Evolutionary conservation across 1,140 invertebrate genomes (phyloP).

Genomic region (Hirudo medicinalis): DNA sequence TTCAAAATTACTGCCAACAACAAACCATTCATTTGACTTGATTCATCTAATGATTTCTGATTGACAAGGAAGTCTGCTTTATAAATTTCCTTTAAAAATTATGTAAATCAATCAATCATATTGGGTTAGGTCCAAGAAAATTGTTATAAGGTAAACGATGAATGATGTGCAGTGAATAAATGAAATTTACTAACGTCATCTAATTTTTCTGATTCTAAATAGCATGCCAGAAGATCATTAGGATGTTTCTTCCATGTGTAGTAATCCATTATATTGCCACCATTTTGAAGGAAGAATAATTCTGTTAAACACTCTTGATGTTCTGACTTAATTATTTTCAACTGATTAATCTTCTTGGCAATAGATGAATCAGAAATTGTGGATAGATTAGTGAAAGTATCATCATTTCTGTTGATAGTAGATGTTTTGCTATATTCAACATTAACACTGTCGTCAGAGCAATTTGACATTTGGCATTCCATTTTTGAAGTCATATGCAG

Average conservation of each 20-base stretch:
- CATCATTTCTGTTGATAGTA: too few species aligned
- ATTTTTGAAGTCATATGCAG: too few species aligned
- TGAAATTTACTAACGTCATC: conserved; percentile 11
- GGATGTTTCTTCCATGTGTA: conserved; percentile 64
- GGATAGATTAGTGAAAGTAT: too few species aligned
- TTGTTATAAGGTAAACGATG: neutral
- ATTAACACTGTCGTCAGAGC: too few species aligned
- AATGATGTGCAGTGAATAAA: neutral
- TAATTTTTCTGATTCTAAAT: conserved; percentile 59
- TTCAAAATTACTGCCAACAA: too few species aligned
- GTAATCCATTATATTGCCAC: conserved; percentile 75
- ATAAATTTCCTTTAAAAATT: neutral
- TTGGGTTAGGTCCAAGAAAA: neutral
- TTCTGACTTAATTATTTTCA: neutral
- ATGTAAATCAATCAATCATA: conserved; percentile 5
- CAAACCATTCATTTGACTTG: too few species aligned
- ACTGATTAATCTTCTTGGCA: neutral
- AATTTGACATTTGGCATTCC: too few species aligned
- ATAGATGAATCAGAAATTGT: too few species aligned
- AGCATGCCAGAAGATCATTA: conserved; percentile 56
- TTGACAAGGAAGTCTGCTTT: too few species aligned
- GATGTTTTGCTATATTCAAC: too few species aligned
- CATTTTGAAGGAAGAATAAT: conserved; percentile 66
- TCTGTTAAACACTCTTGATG: conserved; percentile 69
- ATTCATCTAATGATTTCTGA: too few species aligned